Base-by-base conservation (phyloP, 2,113 vertebrate species). In the Catharus minimus region DNA sequence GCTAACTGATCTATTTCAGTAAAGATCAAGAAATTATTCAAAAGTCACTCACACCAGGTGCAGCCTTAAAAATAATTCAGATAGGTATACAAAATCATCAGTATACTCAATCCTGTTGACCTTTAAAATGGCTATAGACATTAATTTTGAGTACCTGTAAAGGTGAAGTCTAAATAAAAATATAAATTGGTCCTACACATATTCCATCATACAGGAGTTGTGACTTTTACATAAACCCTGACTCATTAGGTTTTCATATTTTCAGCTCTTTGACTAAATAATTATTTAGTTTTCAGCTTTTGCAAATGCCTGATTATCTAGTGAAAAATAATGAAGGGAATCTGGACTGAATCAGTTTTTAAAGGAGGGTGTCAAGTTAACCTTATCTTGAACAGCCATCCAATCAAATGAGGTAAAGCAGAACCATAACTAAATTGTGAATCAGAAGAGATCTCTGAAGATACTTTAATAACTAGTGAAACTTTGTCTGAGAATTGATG, bases 21-120 rank as follows among this genome's bases (percentile, higher is more conserved):
- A 95, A 93, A 97, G 92, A 94, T 96, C 94, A 96, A 86, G 77
- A 84, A 91, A 85, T 82, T 69, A 95, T 93, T 95, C 55, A 68
- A 73, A 97, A 97, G 94, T 94, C 94, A 96, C 82, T 81, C 84
- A 72, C 30, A 86, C 18, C 80, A 95, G 93, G 78, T 95, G 88
- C 75, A 93, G 27, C 38, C 60, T 91, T 90, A 86, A 90, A 96
- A 96, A 89, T 94, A 82, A 92, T 95, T 86, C 65, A 92, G n/a
- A 77, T 49, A 73, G 66, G 81, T 94, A 27, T 46, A 96, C 65
- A 92, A 94, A 95, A 89, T 80, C 41, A 85, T 93, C 74, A 61
- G 57, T 91, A 67, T 81, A 72, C 56, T 86, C 92, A 95, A 89
- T 92, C 46, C 68, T 53, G 79, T 73, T 96, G 95, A 97, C 95